Conservation (phyloP, 2,888 invertebrate species). For the Aphodius granarius region DNA sequence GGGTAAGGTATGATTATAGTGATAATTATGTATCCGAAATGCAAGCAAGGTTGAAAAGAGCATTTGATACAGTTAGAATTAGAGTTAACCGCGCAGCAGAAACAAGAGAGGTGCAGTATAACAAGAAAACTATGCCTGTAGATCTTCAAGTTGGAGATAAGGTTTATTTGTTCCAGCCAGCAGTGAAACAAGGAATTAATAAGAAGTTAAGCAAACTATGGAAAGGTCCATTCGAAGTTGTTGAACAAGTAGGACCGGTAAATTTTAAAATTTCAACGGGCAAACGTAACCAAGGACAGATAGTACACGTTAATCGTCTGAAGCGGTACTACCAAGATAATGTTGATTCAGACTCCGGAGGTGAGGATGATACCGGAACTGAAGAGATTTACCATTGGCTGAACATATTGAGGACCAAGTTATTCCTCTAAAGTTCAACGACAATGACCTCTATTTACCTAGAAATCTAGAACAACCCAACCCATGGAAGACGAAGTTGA, state of each 20-base stretch:
- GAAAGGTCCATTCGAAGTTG: neutral
- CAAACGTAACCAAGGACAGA: neutral
- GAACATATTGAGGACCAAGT: neutral
- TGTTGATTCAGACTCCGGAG: no score
- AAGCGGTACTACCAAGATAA: neutral
- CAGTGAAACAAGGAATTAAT: neutral
- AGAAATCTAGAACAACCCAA: neutral
- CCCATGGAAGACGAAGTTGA: neutral
- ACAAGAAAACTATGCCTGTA: neutral
- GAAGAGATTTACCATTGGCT: neutral
- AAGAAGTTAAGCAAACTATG: neutral
- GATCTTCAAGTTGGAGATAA: neutral
- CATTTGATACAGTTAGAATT: no score
- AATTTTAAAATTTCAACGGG: neutral
- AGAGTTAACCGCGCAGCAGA: neutral
- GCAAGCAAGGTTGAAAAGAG: slow-evolving; percentile 11
- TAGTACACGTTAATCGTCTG: slow-evolving; percentile 6
- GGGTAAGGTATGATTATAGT: slow-evolving; percentile 27
- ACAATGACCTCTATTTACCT: neutral
- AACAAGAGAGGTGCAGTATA: neutral
- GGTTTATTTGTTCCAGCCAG: slow-evolving; percentile 3
- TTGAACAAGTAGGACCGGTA: slow-evolving; percentile 1
- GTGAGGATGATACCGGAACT: neutral
- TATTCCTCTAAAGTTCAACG: no score
- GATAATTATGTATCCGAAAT: slow-evolving; percentile 31